Evolutionary conservation across 2,888 invertebrate species (phyloP).

Genomic region (Idaea dimidiata): DNA sequence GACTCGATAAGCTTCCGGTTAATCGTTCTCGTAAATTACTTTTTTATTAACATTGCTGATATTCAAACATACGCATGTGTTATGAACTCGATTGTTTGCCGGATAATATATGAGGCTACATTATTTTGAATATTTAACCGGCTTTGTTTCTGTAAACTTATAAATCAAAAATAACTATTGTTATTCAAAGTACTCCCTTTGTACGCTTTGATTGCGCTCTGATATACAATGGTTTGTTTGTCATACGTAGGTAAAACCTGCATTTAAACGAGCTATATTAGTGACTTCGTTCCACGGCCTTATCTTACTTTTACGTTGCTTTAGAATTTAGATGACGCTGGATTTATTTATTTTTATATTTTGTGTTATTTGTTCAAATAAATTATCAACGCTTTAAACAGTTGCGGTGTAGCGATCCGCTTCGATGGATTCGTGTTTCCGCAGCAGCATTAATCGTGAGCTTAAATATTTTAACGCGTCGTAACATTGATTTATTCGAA

Average conservation of each 20-base stretch:
- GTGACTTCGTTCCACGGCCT: background rate
- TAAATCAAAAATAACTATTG: conserved; percentile 27
- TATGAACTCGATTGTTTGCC: conserved; percentile 29
- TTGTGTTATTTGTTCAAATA: conserved; percentile 9
- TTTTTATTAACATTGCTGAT: conserved; percentile 45
- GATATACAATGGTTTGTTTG: conserved; percentile 5
- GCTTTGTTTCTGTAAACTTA: conserved; percentile 22
- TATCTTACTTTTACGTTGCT: background rate
- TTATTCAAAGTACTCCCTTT: conserved; percentile 17
- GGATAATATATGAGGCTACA: conserved; percentile 27
- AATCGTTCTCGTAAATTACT: conserved; percentile 55
- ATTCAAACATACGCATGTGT: conserved; percentile 26
- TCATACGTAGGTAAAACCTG: conserved; percentile 1
- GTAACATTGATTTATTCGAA: conserved; percentile 79
- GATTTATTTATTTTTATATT: background rate
- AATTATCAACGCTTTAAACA: conserved; percentile 24
- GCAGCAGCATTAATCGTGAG: conserved; percentile 74
- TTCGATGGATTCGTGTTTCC: conserved; percentile 62
- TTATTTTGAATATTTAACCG: conserved; percentile 23
- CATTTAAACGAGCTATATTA: background rate
- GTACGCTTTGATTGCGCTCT: conserved; percentile 9
- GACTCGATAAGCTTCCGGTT: conserved; percentile 62
- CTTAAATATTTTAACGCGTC: conserved; percentile 80
- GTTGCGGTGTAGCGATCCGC: conserved; percentile 36
- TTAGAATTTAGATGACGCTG: background rate